Evolutionary conservation across 2,113 vertebrate genomes (phyloP), one percentile per base, ranked within the genome.

Genomic region (Serilophus lunatus): DNA sequence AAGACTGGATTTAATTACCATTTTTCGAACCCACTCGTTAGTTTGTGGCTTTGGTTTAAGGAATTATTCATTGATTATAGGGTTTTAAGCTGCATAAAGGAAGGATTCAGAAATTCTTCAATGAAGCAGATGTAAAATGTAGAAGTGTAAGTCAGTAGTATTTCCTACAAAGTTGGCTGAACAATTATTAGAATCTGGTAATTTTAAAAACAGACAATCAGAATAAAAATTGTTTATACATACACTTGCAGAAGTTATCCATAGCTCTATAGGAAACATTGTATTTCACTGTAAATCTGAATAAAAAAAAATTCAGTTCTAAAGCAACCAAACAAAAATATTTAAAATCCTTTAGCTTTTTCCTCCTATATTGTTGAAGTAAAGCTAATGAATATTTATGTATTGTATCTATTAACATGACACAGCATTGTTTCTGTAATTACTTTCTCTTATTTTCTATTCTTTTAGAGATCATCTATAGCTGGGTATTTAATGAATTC

Each of bases 401-500:
- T 16, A 44, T 9, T 51, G 17, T 72, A 61, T 70, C 40, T 36
- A 13, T 59, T 89, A 78, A 26, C 31, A 60, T 71, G 59, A 80
- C 38, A 56, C 25, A 64, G 1, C 63, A 31, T 71, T 90, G 6
- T 88, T 94, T 95, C 51, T 24, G 12, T 83, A 96, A 88, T 76
- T 78, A 13, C 28, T 91, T 81, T 57, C 6, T 45, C 36, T 91
- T 80, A 57, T 68, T 89, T 66, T 78, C 75, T 61, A 16, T 89
- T 54, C 91, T 96, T 49, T 42, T 96, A 99, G 99, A 99, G 96
- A 99, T 99, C 93, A 98, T 99, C 97, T 99, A 99, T 96, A 99
- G 99, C 87, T 99, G 99, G 99, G 99, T 99, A 36, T 99, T 99
- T 96, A 99, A 99, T 64, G 99, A 99, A 96, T 99, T 99, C 97